phyloP scores from a whole-genome alignment of 2,888 invertebrate genomes.

The Sphaerophoria rueppellii region DNA sequence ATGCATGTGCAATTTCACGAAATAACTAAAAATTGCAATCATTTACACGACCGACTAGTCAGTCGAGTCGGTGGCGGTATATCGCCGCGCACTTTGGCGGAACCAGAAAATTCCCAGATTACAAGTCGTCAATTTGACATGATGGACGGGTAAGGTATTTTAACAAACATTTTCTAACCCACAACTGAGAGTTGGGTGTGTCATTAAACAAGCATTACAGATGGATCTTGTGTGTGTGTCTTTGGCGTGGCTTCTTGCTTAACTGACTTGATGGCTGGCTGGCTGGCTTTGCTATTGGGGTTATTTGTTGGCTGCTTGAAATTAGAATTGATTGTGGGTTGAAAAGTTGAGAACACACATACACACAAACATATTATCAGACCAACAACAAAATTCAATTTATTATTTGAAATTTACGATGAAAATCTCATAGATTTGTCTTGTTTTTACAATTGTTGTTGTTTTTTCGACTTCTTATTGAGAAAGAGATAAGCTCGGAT shows the following conservation, averaged over 20 bases:
- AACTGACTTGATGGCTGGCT: constrained; percentile 25
- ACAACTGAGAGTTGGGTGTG: constrained; percentile 3
- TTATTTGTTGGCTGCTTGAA: constrained; percentile 1
- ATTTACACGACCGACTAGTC: constrained; percentile 47
- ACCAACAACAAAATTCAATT: constrained; percentile 16
- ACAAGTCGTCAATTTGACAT: constrained; percentile 61
- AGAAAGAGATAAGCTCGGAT: constrained; percentile 52
- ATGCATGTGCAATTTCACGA: constrained; percentile 23
- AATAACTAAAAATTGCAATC: constrained; percentile 65
- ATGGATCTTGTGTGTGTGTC: constrained; percentile 29
- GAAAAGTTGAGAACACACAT: background rate
- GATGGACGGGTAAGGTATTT: constrained; percentile 21
- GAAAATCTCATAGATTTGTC: constrained; percentile 17
- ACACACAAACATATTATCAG: background rate
- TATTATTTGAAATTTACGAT: constrained; percentile 18
- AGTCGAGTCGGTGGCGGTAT: too few species aligned
- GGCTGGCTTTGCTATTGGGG: too few species aligned
- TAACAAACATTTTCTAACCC: constrained; percentile 17
- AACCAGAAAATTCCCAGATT: constrained; percentile 24
- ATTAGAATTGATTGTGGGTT: constrained; percentile 64
- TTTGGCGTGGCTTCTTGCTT: constrained; percentile 30
- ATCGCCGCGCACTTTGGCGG: background rate
- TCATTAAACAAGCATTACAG: constrained; percentile 27
- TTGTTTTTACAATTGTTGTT: constrained; percentile 11
- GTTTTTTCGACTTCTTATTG: constrained; percentile 17